Base-by-base conservation (phyloP, 2,888 invertebrate genomes). In the Pediacus dermestoides region DNA sequence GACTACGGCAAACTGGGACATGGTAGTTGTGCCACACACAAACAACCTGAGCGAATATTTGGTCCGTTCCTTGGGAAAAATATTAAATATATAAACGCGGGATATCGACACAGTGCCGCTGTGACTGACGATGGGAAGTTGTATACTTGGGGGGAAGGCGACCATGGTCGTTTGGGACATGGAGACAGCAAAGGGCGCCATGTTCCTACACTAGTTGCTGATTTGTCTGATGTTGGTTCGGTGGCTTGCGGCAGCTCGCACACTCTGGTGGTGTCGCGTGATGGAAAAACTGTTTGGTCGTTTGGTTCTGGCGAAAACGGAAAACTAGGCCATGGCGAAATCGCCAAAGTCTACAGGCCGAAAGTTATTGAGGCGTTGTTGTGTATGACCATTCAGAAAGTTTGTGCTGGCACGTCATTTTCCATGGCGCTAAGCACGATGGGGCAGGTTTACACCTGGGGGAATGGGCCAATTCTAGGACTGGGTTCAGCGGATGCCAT, bases 371-470 rank as follows among this genome's bases (percentile, higher is more conserved):
- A 78, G 46, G 74, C 74, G 1, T 61, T 81, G 9, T 72, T 74
- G 49, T 78, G 79, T 7, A 59, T 77, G 39, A 68, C 70, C 23
- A 70, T 80, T 14, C 67, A 71, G 22, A 77, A 76, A 65, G 70
- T 77, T n/a, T 74, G 74, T 30, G 74, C 75, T 12, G 74, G 74
- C 4, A 74, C 73, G 10, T 70, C 73, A 35, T 74, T 74, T 52
- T 75, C 75, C 0, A 64, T 77, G 53, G 76, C 75, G 8, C 58
- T 77, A 14, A 74, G 75, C 1, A 64, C 69, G 6, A 65, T 66
- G 36, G 76, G 76, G 22, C 64, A 74, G 70, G 71, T 80, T n/a
- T 77, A 76, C 56, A 74, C 74, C 0, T 81, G 80, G 80, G 81
- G 81, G 8, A 73, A 72, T 52, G 80, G 80, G 1, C 71, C 77